phyloP scores from a whole-genome alignment of 2,797 vertebrate species.

The Melanotaenia maccullochi region DNA sequence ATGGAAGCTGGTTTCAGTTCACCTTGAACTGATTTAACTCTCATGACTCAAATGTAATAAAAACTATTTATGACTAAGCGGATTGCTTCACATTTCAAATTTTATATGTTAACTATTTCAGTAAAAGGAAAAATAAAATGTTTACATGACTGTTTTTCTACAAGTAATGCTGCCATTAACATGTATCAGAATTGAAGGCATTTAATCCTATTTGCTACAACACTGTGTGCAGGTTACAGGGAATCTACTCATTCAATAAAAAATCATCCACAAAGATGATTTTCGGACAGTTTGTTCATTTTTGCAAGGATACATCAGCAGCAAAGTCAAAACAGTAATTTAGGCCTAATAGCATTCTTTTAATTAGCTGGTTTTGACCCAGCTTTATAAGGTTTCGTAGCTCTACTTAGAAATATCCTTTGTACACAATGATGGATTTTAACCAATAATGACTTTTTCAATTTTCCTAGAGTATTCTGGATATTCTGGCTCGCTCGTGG shows the following conservation, averaged over 20 bases:
- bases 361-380: too few species aligned
- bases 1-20: too few species aligned
- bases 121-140: slow-evolving; percentile 14
- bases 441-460: not conserved
- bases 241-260: not conserved
- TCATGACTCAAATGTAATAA: slow-evolving; percentile 27
- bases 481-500: not conserved
- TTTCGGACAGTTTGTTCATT: too few species aligned
- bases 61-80: slow-evolving; percentile 10
- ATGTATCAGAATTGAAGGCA: too few species aligned
- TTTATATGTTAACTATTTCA: slow-evolving; percentile 2
- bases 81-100: slow-evolving; percentile 15
- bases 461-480: not conserved
- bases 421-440: not conserved
- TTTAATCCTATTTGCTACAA: not conserved
- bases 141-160: not conserved
- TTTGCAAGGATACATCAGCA: too few species aligned
- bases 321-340: not conserved
- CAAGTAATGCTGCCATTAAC: not conserved
- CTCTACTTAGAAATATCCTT: not conserved
- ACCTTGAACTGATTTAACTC: not conserved
- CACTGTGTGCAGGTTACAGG: not conserved
- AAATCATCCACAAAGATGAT: too few species aligned
- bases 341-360: not conserved
- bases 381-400: not conserved